These are phyloP conservation scores for Sebastes paucispinis DNA, from an alignment of 2,797 vertebrate species.

Conservation along the genomic window DNA sequence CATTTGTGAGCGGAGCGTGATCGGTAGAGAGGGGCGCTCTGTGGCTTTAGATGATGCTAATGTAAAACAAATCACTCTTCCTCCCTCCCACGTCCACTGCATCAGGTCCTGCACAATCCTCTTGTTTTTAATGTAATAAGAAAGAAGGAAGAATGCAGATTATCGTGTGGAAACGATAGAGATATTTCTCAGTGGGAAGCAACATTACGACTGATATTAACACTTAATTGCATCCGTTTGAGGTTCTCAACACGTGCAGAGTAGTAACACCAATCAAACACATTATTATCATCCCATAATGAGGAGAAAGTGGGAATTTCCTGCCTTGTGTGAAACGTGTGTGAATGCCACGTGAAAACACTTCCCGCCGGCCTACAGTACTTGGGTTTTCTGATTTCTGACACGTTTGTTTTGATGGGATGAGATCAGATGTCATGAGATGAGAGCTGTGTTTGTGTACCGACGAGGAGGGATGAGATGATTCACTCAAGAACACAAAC, in stretches of 20 bases:
- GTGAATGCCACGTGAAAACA: neutral
- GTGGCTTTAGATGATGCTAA: neutral
- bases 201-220: neutral
- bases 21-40: neutral
- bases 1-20: neutral
- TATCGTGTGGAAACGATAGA: neutral
- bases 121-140: neutral
- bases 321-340: neutral
- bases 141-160: neutral
- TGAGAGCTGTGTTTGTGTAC: too few relatives aligned
- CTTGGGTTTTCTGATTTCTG: too few relatives aligned
- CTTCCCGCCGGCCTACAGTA: too few relatives aligned
- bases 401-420: neutral
- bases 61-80: neutral
- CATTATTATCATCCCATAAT: neutral
- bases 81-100: neutral
- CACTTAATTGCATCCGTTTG: neutral
- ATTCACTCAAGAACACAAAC: neutral
- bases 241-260: neutral
- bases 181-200: neutral
- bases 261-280: neutral
- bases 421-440: neutral
- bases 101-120: neutral
- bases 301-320: neutral
- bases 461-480: neutral